Evolutionary conservation across 2,888 invertebrate species (phyloP).

Genomic region (Pterostichus niger): DNA sequence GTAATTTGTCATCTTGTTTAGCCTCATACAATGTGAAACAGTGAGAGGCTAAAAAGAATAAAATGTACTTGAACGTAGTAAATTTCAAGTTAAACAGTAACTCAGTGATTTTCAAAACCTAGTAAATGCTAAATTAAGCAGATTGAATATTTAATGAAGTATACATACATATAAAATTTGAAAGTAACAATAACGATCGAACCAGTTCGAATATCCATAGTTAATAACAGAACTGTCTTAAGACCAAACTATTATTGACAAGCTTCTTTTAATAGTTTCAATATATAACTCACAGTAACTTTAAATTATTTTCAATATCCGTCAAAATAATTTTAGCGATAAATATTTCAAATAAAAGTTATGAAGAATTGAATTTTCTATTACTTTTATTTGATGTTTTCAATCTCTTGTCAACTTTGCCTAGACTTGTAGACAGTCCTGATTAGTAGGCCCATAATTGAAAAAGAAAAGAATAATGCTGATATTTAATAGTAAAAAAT

Average conservation of each 20-base stretch:
- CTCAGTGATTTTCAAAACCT: constrained; percentile 28
- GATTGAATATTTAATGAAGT: constrained; percentile 46
- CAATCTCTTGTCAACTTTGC: no score
- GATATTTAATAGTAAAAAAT: constrained; percentile 65
- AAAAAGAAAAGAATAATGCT: constrained; percentile 38
- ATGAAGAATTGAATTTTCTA: no score
- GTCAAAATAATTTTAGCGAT: no score
- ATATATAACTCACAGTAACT: no score
- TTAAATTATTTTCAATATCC: no score
- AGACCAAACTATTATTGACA: no score
- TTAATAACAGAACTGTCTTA: background rate
- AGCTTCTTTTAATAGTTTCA: no score
- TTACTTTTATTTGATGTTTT: no score
- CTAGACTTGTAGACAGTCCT: no score
- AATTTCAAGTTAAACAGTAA: constrained; percentile 34
- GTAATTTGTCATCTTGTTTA: constrained; percentile 9
- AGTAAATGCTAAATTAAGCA: constrained; percentile 59
- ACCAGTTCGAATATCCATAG: constrained; percentile 52
- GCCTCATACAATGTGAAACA: background rate
- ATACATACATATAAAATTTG: constrained; percentile 65
- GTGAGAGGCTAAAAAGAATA: constrained; percentile 18
- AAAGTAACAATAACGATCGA: constrained; percentile 62
- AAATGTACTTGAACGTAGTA: constrained; percentile 45
- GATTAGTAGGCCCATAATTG: constrained; percentile 53
- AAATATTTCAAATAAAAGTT: no score